Base-by-base conservation (phyloP, 2,113 vertebrate genomes). In the Sclerurus mexicanus region DNA sequence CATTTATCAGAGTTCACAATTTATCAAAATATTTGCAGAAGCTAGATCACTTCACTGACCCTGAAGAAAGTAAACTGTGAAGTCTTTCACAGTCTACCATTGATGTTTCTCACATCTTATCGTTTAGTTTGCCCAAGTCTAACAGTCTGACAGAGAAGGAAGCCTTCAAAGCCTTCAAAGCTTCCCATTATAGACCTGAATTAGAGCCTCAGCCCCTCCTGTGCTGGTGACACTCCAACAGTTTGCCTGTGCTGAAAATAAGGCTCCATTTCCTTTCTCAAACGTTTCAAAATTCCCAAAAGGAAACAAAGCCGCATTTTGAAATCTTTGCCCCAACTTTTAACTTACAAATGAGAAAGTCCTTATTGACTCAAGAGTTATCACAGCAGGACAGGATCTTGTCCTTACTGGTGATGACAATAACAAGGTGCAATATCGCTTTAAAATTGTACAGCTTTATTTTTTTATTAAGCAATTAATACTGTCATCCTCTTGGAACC, bases 281-380 rank as follows among this genome's bases (percentile, higher is more conserved):
- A 72, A 44, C 2, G 50, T 14, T 46, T 69, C 20, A 50, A 66
- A 80, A 83, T 46, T 83, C 56, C 28, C 53, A 23, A 92, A 77
- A 71, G 46, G 23, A 84, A 95, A 30, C 0, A 0, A 73, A 62
- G 37, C 16, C 0, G 0, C 4, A 24, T 52, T 68, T 93, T 60
- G 12, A 90, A 80, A 27, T 74, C 7, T 69, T 31, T 28, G 14
- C 28, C 63, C 28, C 4, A 62, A 3, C 9, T 77, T 92, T 67
- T 66, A 74, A 84, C 3, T 81, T 39, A 18, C 1, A 39, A 80
- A 84, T 20, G 58, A 49, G 23, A 68, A 87, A 87, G 23, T 52
- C 69, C 17, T 49, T 39, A 77, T 5, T 55, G n/a, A 79, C 39
- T 85, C 18, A 40, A 53, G 24, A 64, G 10, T 37, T 86, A 53